These are phyloP conservation scores for Epistrophe eligans DNA, from an alignment of 2,888 invertebrate species.

Conservation along the genomic window DNA sequence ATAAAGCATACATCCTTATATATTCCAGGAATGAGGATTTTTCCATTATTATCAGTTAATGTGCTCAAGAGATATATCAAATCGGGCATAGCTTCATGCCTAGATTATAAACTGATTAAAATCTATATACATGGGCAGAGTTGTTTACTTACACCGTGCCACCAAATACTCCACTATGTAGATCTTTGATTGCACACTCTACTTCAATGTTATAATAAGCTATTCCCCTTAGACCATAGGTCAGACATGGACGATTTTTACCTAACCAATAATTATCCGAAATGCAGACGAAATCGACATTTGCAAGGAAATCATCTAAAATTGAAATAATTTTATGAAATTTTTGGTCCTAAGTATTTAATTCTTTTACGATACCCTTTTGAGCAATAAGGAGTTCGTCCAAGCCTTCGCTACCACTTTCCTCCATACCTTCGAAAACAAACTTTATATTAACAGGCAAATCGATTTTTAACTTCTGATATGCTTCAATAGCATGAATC, in stretches of 20 bases:
- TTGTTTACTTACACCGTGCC: conserved; percentile 88
- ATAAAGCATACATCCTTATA: conserved; percentile 89
- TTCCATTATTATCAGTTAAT: conserved; percentile 93
- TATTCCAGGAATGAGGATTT: conserved; percentile 92
- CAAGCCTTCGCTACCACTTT: conserved; percentile 97
- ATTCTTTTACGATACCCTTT: conserved; percentile 82
- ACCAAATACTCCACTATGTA: conserved; percentile 98
- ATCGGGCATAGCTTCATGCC: conserved; percentile 95
- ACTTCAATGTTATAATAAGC: conserved; percentile 96
- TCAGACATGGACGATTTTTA: conserved; percentile 97
- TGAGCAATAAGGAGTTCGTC: conserved; percentile 90
- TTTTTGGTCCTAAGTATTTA: not conserved
- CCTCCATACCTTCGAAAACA: conserved; percentile 99
- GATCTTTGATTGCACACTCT: conserved; percentile 94
- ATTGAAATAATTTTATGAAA: not conserved
- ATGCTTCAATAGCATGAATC: conserved; percentile 97
- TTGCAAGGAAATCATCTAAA: conserved; percentile 88
- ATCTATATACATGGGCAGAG: not conserved
- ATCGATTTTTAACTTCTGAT: conserved; percentile 88
- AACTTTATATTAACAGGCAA: conserved; percentile 93
- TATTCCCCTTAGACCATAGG: conserved; percentile 97
- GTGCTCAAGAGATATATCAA: conserved; percentile 93
- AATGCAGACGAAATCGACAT: conserved; percentile 97
- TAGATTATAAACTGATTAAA: not conserved
- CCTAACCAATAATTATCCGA: conserved; percentile 99